A percentile compares a stretch with the other conserved stretches of the same genome.
These are phyloP conservation scores for Halichondria panicea DNA, from an alignment of 37 sponge, comb jelly and placozoan species.

Conservation along the genomic window DNA sequence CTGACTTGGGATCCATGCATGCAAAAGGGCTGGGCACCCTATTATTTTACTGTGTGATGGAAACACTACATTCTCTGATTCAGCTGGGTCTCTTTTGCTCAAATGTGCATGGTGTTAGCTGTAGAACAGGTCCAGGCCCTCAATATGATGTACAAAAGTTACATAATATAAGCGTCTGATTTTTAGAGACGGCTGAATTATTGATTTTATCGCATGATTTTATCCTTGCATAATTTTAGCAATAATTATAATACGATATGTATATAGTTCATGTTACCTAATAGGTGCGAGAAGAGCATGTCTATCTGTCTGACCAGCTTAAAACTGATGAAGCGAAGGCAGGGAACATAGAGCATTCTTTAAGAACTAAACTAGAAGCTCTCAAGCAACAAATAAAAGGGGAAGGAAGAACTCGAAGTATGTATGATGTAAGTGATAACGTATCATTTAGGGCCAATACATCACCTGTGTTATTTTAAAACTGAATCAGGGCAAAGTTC, in stretches of 20 bases:
- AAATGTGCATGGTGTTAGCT: no score
- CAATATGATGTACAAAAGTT: no score
- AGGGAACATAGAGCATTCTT: slow-evolving; percentile 13
- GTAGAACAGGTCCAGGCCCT: no score
- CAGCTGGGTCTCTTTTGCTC: no score
- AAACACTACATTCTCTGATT: no score
- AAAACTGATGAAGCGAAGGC: not conserved
- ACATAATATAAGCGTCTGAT: no score
- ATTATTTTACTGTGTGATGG: no score
- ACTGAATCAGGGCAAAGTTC: slow-evolving; percentile 4
- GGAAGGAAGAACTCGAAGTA: slow-evolving; percentile 1
- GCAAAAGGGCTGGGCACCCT: no score
- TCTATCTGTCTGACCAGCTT: slow-evolving; percentile 4
- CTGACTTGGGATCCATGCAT: no score
- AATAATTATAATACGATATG: not conserved
- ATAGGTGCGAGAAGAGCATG: slow-evolving; percentile 17
- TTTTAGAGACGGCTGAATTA: no score
- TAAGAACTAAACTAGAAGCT: slow-evolving; percentile 2
- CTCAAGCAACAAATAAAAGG: slow-evolving; percentile 25
- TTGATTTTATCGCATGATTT: no score
- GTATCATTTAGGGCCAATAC: not conserved
- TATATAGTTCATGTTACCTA: not conserved
- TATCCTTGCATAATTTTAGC: no score
- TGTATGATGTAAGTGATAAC: slow-evolving; percentile 5
- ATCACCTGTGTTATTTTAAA: not conserved